Percentiles rank a stretch among this genome's conserved stretches.
Conservation (phyloP, 2,888 invertebrate genomes). For the Hyles lineata region DNA sequence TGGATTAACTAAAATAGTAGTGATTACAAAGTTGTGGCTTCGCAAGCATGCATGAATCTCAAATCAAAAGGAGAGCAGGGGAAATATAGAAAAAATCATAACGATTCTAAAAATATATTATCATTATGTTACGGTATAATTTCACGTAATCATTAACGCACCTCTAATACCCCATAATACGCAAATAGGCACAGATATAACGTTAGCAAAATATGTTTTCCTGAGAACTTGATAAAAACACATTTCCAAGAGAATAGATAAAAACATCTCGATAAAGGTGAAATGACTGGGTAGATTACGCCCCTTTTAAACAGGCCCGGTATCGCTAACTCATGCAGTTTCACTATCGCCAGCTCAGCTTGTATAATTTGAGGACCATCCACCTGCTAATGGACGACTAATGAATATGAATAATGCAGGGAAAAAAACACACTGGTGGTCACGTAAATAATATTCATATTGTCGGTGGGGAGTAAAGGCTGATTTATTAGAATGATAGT, state of each 20-base stretch:
- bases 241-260: constrained; percentile 38
- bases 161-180: background rate
- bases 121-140: too few species aligned
- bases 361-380: constrained; percentile 27
- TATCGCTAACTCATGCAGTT: constrained; percentile 40
- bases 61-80: too few species aligned
- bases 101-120: too few species aligned
- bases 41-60: too few species aligned
- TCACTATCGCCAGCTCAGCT: constrained; percentile 32
- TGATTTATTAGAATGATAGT: too few species aligned
- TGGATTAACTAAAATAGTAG: too few species aligned
- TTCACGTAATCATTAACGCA: background rate
- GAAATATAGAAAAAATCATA: too few species aligned
- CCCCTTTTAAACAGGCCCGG: constrained; percentile 34
- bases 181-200: too few species aligned
- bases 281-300: constrained; percentile 33
- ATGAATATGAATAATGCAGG: constrained; percentile 19
- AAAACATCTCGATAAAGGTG: constrained; percentile 41
- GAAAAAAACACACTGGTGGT: background rate
- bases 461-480: too few species aligned
- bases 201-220: constrained; percentile 33
- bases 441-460: too few species aligned
- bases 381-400: constrained; percentile 4
- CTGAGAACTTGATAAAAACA: constrained; percentile 42
- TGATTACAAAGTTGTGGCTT: too few species aligned